Conservation (phyloP, 2,797 vertebrate species). For the Artibeus jamaicensis region DNA sequence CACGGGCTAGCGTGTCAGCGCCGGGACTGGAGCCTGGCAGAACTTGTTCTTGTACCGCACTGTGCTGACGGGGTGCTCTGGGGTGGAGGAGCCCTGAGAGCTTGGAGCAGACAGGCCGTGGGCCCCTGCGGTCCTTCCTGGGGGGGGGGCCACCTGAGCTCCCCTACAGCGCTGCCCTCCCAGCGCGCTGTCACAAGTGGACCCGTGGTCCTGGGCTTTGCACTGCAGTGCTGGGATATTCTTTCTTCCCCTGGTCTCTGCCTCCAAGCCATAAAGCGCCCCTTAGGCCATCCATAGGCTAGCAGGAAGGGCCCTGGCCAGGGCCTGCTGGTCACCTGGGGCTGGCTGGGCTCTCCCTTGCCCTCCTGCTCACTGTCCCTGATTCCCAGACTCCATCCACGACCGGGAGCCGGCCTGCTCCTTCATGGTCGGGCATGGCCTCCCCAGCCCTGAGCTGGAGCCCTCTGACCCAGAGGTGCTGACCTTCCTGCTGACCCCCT, state of each 20-base stretch:
- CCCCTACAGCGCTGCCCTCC: background rate
- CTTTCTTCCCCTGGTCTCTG: background rate
- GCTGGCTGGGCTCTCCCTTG: background rate
- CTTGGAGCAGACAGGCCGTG: background rate
- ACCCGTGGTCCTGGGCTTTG: background rate
- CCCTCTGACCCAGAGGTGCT: background rate
- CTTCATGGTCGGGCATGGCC: background rate
- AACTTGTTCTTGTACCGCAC: accelerated
- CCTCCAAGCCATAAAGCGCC: background rate
- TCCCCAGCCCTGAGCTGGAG: background rate
- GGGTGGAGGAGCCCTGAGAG: accelerated
- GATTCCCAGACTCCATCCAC: background rate
- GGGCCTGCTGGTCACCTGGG: background rate
- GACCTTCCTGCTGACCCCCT: background rate
- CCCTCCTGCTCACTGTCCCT: background rate
- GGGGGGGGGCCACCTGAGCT: background rate
- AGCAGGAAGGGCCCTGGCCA: background rate
- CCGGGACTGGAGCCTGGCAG: background rate
- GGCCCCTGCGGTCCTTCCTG: background rate
- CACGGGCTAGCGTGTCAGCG: accelerated
- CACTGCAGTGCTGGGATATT: background rate
- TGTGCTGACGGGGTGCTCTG: background rate
- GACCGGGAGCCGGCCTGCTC: background rate
- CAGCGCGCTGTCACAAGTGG: background rate
- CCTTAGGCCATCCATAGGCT: background rate